phyloP scores from a whole-genome alignment of 2,888 invertebrate species.

The Cerceris ruficornis region DNA sequence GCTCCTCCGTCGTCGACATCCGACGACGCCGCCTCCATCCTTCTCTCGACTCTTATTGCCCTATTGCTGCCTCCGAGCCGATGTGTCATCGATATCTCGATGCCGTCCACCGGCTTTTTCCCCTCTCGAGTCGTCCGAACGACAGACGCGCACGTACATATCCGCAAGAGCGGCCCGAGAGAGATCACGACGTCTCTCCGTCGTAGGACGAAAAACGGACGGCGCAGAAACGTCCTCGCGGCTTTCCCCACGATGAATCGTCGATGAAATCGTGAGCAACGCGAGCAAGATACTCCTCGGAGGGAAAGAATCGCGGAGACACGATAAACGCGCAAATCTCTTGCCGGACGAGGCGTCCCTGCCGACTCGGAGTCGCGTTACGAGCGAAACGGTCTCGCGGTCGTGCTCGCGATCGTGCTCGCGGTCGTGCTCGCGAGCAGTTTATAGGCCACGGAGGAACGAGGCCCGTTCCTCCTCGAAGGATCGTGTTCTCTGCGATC shows the following conservation, averaged over 20 bases:
- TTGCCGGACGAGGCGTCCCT: not conserved
- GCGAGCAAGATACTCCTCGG: slow-evolving; percentile 23
- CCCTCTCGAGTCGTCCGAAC: not conserved
- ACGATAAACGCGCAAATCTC: slow-evolving; percentile 13
- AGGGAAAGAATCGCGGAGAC: slow-evolving; percentile 18
- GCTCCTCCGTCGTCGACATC: slow-evolving; percentile 8
- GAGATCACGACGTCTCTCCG: slow-evolving; percentile 48
- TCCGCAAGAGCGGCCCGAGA: slow-evolving; percentile 31
- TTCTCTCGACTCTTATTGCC: slow-evolving; percentile 17
- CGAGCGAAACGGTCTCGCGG: not conserved
- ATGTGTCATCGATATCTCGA: slow-evolving; percentile 7
- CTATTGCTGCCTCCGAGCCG: slow-evolving; percentile 27
- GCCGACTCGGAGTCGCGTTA: too few species aligned
- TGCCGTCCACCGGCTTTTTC: not conserved
- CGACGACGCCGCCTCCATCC: slow-evolving; percentile 20
- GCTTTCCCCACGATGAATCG: slow-evolving; percentile 53
- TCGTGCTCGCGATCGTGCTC: slow-evolving; percentile 45
- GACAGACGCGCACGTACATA: slow-evolving; percentile 11
- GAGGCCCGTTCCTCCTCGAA: slow-evolving; percentile 41
- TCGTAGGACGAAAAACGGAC: slow-evolving; percentile 19
- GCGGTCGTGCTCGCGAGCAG: slow-evolving; percentile 37
- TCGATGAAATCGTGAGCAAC: slow-evolving; percentile 39
- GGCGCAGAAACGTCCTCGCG: slow-evolving; percentile 43
- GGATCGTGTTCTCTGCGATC: slow-evolving; percentile 50
- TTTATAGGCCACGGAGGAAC: slow-evolving; percentile 54